Evolutionary conservation across 2,888 invertebrate species (phyloP).

Genomic region (Parasteatoda lunata): DNA sequence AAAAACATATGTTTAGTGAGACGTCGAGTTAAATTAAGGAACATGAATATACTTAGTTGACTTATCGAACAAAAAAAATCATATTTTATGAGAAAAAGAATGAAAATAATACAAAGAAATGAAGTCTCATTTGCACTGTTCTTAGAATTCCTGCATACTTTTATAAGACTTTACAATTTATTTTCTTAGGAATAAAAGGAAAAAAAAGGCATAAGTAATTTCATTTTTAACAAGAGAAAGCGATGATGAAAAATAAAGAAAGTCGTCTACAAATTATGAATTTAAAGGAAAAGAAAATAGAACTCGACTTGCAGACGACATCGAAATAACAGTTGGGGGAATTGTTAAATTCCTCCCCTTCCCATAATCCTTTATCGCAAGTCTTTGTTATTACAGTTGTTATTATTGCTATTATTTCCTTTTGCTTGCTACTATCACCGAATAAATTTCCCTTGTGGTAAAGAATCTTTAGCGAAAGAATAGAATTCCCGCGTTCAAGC

Average conservation of each 20-base stretch:
- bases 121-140: too few relatives aligned
- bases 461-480: conserved; percentile 14
- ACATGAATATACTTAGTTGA: too few relatives aligned
- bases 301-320: not conserved
- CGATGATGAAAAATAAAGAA: not conserved
- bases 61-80: too few relatives aligned
- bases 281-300: not conserved
- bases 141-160: too few relatives aligned
- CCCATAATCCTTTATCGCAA: conserved; percentile 40
- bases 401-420: conserved; percentile 43
- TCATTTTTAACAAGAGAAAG: not conserved
- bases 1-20: too few relatives aligned
- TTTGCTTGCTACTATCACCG: conserved; percentile 2
- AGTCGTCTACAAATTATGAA: not conserved
- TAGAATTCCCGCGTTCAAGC: not conserved
- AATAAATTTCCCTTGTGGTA: conserved; percentile 51
- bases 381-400: conserved; percentile 48
- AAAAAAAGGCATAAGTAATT: too few relatives aligned
- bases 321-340: conserved; percentile 1
- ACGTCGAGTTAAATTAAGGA: too few relatives aligned
- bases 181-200: too few relatives aligned
- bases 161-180: too few relatives aligned
- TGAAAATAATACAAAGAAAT: too few relatives aligned
- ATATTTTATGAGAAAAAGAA: not conserved
- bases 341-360: conserved; percentile 1